Evolutionary conservation across 2,888 invertebrate genomes (phyloP).

Genomic region (Blastobasis lacticolella): DNA sequence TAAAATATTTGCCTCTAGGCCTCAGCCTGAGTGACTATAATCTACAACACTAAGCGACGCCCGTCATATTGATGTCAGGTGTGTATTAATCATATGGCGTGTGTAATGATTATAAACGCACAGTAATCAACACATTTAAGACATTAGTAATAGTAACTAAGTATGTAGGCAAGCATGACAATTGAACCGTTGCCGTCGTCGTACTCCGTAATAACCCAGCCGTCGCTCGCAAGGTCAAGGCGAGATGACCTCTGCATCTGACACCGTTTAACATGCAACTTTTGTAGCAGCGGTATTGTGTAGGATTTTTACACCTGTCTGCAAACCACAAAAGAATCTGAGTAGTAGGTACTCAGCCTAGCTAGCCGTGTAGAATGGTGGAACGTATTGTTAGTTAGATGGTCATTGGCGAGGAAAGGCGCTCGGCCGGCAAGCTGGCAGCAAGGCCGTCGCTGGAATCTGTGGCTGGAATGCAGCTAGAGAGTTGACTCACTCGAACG

Average conservation of each 20-base stretch:
- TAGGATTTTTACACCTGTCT: background rate
- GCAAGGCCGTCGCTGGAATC: slow-evolving; percentile 28
- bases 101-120: too few relatives aligned
- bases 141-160: too few relatives aligned
- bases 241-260: slow-evolving; percentile 3
- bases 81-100: too few relatives aligned
- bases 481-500: slow-evolving; percentile 40
- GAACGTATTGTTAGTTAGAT: slow-evolving; percentile 18
- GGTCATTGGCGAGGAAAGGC: slow-evolving; percentile 27
- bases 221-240: slow-evolving; percentile 8
- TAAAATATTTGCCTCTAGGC: too few relatives aligned
- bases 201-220: background rate
- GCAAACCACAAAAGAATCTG: slow-evolving; percentile 19
- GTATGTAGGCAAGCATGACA: too few relatives aligned
- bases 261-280: background rate
- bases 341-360: too few relatives aligned
- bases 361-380: slow-evolving; percentile 5
- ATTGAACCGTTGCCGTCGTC: background rate
- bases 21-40: too few relatives aligned
- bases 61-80: too few relatives aligned
- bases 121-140: too few relatives aligned
- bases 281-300: too few relatives aligned
- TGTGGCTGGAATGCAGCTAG: slow-evolving; percentile 44
- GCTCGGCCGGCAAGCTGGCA: slow-evolving; percentile 30
- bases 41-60: too few relatives aligned